phyloP scores from a whole-genome alignment of 1,140 invertebrate species.

The Sarcophaga bullata region DNA sequence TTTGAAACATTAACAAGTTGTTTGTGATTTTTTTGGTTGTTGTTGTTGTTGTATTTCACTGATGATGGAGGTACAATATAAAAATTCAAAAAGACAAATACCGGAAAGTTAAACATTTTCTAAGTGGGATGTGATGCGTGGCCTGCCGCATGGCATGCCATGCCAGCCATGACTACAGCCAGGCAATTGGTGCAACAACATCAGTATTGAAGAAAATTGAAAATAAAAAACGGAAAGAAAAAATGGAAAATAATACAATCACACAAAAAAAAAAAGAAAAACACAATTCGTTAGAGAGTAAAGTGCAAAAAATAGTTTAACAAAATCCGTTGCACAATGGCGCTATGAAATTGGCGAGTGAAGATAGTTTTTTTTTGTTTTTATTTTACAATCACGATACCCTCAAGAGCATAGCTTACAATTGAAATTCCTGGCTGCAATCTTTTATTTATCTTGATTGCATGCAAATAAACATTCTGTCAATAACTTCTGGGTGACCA shows the following conservation, averaged over 20 bases:
- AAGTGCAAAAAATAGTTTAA: conserved; percentile 39
- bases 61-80: neutral
- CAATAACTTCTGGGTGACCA: too few relatives aligned
- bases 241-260: too few relatives aligned
- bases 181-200: conserved; percentile 4
- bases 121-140: conserved; percentile 39
- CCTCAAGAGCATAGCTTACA: too few relatives aligned
- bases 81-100: conserved; percentile 33
- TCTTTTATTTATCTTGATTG: too few relatives aligned
- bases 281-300: conserved; percentile 25
- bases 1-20: conserved; percentile 19
- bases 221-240: too few relatives aligned
- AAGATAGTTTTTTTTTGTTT: too few relatives aligned
- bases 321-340: conserved; percentile 13
- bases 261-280: neutral
- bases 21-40: neutral
- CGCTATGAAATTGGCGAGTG: too few relatives aligned
- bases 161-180: neutral
- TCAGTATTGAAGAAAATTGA: neutral
- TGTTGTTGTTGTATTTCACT: neutral
- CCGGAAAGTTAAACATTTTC: conserved; percentile 31
- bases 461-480: too few relatives aligned
- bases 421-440: too few relatives aligned
- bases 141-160: neutral
- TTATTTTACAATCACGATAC: too few relatives aligned